Percentiles rank a stretch among this genome's conserved stretches.
phyloP scores from a whole-genome alignment of 1,140 invertebrate genomes.

The Luehdorfia chinensis region DNA sequence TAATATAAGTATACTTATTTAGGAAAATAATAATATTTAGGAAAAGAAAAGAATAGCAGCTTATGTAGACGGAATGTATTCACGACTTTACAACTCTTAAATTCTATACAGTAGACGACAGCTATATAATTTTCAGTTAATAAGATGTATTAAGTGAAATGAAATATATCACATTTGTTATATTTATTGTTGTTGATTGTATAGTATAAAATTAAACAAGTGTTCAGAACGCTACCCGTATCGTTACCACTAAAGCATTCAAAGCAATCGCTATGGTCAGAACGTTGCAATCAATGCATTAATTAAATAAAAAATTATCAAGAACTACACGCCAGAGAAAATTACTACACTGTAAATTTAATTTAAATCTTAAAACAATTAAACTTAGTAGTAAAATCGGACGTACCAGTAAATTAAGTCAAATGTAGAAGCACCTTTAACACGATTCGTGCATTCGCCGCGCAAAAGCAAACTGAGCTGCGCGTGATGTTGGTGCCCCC shows the following conservation, averaged over 20 bases:
- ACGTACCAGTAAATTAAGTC: conserved; percentile 51
- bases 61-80: no score
- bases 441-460: conserved; percentile 56
- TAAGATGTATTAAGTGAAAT: no score
- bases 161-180: no score
- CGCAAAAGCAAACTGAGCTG: conserved; percentile 51
- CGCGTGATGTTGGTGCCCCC: conserved; percentile 56
- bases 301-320: not conserved
- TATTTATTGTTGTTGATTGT: not conserved
- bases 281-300: not conserved
- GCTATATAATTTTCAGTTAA: no score
- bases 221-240: conserved; percentile 2
- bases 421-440: conserved; percentile 25
- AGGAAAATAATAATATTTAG: no score
- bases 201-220: not conserved
- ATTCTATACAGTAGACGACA: no score
- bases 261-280: not conserved
- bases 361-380: not conserved
- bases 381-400: conserved; percentile 23
- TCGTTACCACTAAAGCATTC: conserved; percentile 1
- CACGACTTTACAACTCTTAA: no score
- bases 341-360: no score
- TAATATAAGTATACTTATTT: no score
- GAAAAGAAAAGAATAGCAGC: no score
- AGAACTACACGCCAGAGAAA: not conserved